Percentiles rank a stretch among this genome's conserved stretches.
These are phyloP conservation scores for Athene cunicularia DNA, from an alignment of 2,113 vertebrate species.

Conservation along the genomic window DNA sequence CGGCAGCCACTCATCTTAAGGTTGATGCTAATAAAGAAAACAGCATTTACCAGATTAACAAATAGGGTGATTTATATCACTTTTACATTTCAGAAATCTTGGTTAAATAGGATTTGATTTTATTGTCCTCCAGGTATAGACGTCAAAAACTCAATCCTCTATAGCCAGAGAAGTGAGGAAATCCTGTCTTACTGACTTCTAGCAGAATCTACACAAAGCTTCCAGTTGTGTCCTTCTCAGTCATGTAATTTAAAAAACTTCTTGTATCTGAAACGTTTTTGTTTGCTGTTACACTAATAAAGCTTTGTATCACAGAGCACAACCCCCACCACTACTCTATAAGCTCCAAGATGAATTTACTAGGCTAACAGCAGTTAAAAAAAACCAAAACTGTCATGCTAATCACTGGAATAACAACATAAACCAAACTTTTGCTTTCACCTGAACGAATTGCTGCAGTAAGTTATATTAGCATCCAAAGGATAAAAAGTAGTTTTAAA, in stretches of 20 bases:
- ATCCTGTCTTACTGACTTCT: not conserved
- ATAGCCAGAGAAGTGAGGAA: not conserved
- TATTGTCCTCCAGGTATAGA: not conserved
- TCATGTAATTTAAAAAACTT: not conserved
- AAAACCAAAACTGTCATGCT: not conserved
- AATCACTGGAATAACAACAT: not conserved
- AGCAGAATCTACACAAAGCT: not conserved
- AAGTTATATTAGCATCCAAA: not conserved
- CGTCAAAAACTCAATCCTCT: not conserved
- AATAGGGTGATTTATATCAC: not conserved
- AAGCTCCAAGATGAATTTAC: not conserved
- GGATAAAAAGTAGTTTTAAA: not conserved
- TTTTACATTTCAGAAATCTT: not conserved
- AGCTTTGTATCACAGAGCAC: not conserved
- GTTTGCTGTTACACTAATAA: not conserved
- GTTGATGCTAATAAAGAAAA: conserved; percentile 32
- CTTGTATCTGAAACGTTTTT: not conserved
- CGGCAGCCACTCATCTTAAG: conserved; percentile 88
- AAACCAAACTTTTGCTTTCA: not conserved
- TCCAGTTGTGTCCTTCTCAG: not conserved
- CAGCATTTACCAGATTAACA: not conserved
- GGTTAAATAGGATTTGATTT: not conserved
- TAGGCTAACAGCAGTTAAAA: not conserved
- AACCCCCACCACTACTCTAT: not conserved
- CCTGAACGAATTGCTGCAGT: not conserved